Base-by-base conservation (phyloP, 2,797 vertebrate species). In the Ficedula albicollis region DNA sequence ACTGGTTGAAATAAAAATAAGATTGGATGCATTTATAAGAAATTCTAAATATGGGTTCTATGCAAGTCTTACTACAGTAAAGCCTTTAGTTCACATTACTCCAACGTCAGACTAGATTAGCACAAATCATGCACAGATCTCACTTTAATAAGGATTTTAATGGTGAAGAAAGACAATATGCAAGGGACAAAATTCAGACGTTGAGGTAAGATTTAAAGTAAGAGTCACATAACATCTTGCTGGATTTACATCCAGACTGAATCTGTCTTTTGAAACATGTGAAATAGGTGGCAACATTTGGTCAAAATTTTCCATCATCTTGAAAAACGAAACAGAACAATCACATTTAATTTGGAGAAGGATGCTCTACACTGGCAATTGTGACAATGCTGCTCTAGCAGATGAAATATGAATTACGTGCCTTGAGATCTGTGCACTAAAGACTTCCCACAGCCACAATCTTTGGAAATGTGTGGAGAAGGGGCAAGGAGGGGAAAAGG, bases 331-430 rank as follows among this genome's bases (percentile, higher is more conserved):
- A 74, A 48, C 8, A 52, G 39, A 41, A 7, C 23, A n/a, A 76
- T 32, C 9, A 2, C 17, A 58, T 72, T 27, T 48, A 51, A 41
- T 58, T 58, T 49, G 8, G 32, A 84, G 60, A 83, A 59, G 16
- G 43, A 8, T 77, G 54, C 48, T 95, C 86, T 77, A n/a, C 90
- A 80, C 10, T 62, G 54, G 60, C 56, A 91, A 87, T 23, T 4
- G 1, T 80, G 72, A 87, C 74, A 90, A 60, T 27, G 46, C 36
- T 89, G 52, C 78, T 92, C 30, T 34, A 89, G 60, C 46, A 75
- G 72, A 93, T 78, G 58, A 95, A 80, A 78, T 84, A 75, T 14
- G 20, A 89, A 73, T 85, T 93, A 95, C 1, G 6, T 78, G 90
- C 75, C 68, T 87, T 66, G 49, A 62, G 81, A 80, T 30, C 49